A percentile compares a stretch with the other conserved stretches of the same genome.
phyloP scores from a whole-genome alignment of 2,797 vertebrate genomes.

The Garrulus glandarius region DNA sequence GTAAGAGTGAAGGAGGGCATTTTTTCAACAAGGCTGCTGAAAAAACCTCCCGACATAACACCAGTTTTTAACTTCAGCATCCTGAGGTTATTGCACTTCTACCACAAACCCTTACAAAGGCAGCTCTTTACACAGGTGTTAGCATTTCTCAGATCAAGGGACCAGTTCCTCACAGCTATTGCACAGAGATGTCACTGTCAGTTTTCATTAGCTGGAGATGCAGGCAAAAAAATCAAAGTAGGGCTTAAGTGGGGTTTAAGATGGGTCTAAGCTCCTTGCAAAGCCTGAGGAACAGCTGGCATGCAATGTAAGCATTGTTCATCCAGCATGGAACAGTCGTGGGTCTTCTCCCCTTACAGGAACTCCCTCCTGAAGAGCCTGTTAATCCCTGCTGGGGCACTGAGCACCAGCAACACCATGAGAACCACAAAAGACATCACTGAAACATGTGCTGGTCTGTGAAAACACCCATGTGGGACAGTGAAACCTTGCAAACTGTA shows the following conservation, averaged over 20 bases:
- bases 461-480: not conserved
- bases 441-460: not conserved
- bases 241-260: not conserved
- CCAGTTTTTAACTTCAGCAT: not conserved
- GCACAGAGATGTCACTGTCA: not conserved
- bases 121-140: not conserved
- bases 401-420: not conserved
- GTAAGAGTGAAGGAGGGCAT: not conserved
- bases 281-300: constrained; percentile 22
- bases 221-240: not conserved
- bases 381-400: not conserved
- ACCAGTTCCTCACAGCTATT: not conserved
- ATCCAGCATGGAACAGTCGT: not conserved
- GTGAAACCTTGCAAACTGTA: not conserved
- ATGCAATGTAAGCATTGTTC: not conserved
- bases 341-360: not conserved
- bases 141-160: not conserved
- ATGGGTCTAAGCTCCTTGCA: not conserved
- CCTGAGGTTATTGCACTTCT: not conserved
- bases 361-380: not conserved
- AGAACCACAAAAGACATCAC: not conserved
- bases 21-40: not conserved
- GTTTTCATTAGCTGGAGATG: not conserved
- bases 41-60: not conserved
- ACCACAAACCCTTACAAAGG: not conserved